phyloP scores from a whole-genome alignment of 1,140 invertebrate genomes.

The Carposina sasakii region DNA sequence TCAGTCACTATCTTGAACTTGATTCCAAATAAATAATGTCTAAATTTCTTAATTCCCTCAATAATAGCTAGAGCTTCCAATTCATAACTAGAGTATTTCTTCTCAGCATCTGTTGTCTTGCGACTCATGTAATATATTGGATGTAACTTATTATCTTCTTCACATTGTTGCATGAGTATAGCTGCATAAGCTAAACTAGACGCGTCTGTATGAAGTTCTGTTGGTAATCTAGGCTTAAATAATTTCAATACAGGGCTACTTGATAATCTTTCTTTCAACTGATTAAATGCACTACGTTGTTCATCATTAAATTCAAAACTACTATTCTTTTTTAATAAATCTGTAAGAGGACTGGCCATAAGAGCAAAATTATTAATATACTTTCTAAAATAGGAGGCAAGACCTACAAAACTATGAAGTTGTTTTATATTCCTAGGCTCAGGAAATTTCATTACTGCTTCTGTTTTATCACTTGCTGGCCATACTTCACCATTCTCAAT shows the following conservation, averaged over 20 bases:
- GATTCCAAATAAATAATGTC: constrained; percentile 55
- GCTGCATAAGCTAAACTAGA: constrained; percentile 32
- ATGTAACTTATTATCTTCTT: constrained; percentile 25
- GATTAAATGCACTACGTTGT: constrained; percentile 27
- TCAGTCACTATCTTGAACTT: constrained; percentile 48
- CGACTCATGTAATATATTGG: constrained; percentile 35
- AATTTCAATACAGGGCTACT: constrained; percentile 34
- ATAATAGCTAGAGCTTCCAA: constrained; percentile 30
- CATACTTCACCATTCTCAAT: too few relatives aligned
- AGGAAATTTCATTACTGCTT: neutral
- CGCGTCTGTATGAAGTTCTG: constrained; percentile 41
- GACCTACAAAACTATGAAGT: neutral
- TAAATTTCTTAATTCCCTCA: constrained; percentile 28
- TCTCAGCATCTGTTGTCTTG: constrained; percentile 31
- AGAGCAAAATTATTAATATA: constrained; percentile 2
- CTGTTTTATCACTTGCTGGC: neutral
- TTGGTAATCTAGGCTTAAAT: constrained; percentile 26
- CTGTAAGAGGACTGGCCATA: neutral
- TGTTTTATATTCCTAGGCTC: neutral
- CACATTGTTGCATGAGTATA: constrained; percentile 27
- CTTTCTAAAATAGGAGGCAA: neutral
- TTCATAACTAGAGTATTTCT: constrained; percentile 33
- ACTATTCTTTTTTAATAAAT: neutral
- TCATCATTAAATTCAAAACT: constrained; percentile 20
- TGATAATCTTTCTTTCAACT: constrained; percentile 24